Evolutionary conservation across 30 jellyfish, hydroid and myxozoan species (phyloP).

Genomic region (Hydra vulgaris): DNA sequence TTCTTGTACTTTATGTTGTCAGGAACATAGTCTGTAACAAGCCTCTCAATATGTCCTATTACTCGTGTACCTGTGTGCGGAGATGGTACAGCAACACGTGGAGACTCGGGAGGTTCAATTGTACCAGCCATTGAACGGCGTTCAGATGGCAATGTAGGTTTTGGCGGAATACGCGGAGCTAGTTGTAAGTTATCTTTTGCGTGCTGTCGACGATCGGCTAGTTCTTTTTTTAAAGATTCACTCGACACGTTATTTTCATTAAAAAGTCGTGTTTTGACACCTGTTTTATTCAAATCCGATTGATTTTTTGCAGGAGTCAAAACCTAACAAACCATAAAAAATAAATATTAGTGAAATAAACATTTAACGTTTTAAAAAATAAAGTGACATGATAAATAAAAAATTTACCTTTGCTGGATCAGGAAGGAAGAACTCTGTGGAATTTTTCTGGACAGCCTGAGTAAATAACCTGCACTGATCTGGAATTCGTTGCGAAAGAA

Average conservation of each 20-base stretch:
- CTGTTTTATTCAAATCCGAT: background rate
- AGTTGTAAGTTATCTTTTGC: constrained; percentile 45
- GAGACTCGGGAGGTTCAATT: constrained; percentile 44
- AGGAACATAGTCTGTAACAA: constrained; percentile 78
- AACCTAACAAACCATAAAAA: too few relatives aligned
- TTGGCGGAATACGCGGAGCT: constrained; percentile 94
- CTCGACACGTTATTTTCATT: constrained; percentile 50
- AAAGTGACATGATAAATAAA: too few relatives aligned
- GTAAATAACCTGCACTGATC: constrained; percentile 66
- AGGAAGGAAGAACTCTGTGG: constrained; percentile 21
- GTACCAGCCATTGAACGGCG: constrained; percentile 84
- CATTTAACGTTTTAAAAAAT: too few relatives aligned
- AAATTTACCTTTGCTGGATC: constrained; percentile 6
- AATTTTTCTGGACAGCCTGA: constrained; percentile 37
- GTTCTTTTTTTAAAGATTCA: constrained; percentile 45
- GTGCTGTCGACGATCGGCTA: constrained; percentile 80
- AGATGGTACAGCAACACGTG: constrained; percentile 20
- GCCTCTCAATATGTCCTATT: constrained; percentile 43
- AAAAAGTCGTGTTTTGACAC: constrained; percentile 8
- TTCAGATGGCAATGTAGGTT: constrained; percentile 74
- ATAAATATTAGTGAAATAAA: too few relatives aligned
- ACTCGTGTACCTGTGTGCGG: constrained; percentile 8
- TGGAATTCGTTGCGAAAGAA: constrained; percentile 72
- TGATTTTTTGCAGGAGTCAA: too few relatives aligned
- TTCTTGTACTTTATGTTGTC: constrained; percentile 65